Base-by-base conservation (phyloP, 2,888 invertebrate species). In the Catocala sponsa region DNA sequence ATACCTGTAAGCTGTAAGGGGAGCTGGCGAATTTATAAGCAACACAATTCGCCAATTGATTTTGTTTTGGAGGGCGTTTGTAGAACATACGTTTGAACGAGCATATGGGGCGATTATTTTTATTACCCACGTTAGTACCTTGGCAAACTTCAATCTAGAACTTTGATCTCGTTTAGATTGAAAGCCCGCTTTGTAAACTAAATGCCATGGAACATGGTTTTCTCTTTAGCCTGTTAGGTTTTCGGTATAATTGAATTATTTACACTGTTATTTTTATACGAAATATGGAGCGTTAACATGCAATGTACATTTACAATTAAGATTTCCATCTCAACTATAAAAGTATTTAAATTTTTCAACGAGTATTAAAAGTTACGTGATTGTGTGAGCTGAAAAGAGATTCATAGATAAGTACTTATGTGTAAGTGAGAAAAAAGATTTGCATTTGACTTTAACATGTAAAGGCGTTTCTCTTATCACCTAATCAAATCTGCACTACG, bases 31-130 rank as follows among this genome's bases (percentile, higher is more conserved):
- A 73, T 77, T 80, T 78, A 80, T 75, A 63, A 46, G 65, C 63
- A 72, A 66, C 74, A 79, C 69, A 72, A 75, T 79, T 76, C 52
- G 73, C 72, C 63, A 72, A 78, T 77, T 73, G 74, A 69, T 79
- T 59, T 57, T 48, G 58, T 64, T 56, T 50, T 25, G 32, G 53
- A 52, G 67, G 65, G 49, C 32, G 12, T 15, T 46, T 46, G 5
- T 7, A 9, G 9, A 44, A 41, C 41, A 50, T 60, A 50, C 44
- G 50, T 61, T 58, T 25, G 25, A 46, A 54, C 25, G 49, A 56
- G 12, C 46, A 15, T 51, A 57, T 64, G 59, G 55, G 33, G 52
- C 57, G 55, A 62, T 62, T 69, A 55, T 58, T 69, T 65, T 65
- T 62, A 61, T 61, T 73, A 35, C 47, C n/a, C 12, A 12, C 11